Evolutionary conservation across 2,113 vertebrate genomes (phyloP).

Genomic region (Sakesphorus luctuosus): DNA sequence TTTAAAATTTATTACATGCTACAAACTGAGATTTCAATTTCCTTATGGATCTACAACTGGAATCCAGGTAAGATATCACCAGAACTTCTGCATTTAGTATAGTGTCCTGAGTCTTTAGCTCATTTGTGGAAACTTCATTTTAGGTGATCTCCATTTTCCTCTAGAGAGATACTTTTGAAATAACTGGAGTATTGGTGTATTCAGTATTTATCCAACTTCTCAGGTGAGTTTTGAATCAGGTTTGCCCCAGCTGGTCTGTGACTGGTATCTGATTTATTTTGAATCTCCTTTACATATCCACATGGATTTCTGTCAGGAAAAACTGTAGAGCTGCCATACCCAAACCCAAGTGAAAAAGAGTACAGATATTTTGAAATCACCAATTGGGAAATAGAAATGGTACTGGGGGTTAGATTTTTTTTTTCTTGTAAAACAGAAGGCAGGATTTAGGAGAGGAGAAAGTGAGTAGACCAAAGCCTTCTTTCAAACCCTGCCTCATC

Average conservation of each 20-base stretch:
- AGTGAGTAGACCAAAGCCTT: background rate
- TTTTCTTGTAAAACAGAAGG: background rate
- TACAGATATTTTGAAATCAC: background rate
- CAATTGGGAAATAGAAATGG: background rate
- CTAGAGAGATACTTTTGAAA: background rate
- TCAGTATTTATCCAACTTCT: background rate
- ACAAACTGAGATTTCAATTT: background rate
- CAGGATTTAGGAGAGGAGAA: background rate
- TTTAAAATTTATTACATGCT: background rate
- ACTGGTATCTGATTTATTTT: background rate
- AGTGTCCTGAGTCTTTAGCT: background rate
- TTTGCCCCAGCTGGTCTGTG: background rate
- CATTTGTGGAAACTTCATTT: background rate
- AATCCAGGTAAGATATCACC: background rate
- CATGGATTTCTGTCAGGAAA: background rate
- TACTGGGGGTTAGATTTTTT: background rate
- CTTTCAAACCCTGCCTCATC: background rate
- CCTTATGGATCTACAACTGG: background rate
- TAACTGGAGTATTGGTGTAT: background rate
- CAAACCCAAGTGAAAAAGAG: background rate
- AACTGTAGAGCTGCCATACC: background rate
- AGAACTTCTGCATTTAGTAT: background rate
- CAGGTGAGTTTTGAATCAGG: background rate
- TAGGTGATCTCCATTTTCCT: background rate
- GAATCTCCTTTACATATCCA: background rate